A percentile compares a stretch with the other conserved stretches of the same genome.
phyloP scores from a whole-genome alignment of 2,797 vertebrate genomes.

The Tokudaia tokunoshimensis region DNA sequence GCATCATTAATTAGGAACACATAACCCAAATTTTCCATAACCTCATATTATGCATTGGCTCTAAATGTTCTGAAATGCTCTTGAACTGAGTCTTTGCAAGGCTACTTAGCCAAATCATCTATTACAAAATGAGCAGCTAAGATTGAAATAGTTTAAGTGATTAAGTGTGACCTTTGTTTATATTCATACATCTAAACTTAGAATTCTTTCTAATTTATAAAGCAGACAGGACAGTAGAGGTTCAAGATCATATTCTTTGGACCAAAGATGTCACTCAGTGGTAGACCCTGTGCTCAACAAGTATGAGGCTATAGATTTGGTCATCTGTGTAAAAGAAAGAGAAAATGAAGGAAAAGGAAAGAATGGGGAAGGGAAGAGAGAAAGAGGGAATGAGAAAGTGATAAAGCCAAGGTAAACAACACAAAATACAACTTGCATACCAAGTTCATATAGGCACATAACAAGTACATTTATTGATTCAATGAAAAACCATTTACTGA shows the following conservation, averaged over 20 bases:
- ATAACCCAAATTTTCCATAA: constrained; percentile 24
- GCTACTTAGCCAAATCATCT: not conserved
- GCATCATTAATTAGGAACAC: not conserved
- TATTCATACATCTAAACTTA: constrained; percentile 30
- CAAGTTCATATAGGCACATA: constrained; percentile 29
- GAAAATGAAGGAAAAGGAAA: no score
- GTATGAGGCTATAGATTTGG: not conserved
- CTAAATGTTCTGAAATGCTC: constrained; percentile 39
- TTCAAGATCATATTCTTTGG: not conserved
- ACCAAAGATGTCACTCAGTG: not conserved
- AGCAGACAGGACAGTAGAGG: not conserved
- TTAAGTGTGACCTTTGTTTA: not conserved
- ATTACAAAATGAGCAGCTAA: not conserved
- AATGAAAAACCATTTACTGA: constrained; percentile 33
- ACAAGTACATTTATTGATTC: not conserved
- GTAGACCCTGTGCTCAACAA: not conserved
- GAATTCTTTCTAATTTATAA: constrained; percentile 34
- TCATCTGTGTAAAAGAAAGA: not conserved
- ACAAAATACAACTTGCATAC: not conserved
- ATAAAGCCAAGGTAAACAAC: not conserved
- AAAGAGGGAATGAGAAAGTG: not conserved
- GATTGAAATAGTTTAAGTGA: constrained; percentile 31
- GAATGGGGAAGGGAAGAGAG: not conserved
- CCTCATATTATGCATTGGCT: constrained; percentile 32
- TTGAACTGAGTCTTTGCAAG: constrained; percentile 46